phyloP scores from a whole-genome alignment of 2,113 vertebrate genomes.

The Chlorodrepanis virens region DNA sequence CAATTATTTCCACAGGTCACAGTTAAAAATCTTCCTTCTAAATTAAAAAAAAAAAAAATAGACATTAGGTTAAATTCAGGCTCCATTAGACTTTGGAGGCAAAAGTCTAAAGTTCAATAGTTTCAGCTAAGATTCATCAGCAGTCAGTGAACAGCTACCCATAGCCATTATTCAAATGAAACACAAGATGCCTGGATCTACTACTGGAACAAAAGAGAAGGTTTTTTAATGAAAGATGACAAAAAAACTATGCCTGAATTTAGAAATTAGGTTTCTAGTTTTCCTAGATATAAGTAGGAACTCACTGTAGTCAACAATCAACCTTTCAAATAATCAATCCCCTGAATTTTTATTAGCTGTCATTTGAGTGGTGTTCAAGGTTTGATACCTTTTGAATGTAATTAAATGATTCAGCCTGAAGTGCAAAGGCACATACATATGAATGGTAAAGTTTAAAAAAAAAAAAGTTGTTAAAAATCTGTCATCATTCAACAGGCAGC shows the following conservation, averaged over 20 bases:
- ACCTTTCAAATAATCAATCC: background rate
- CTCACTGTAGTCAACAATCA: background rate
- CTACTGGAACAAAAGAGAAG: background rate
- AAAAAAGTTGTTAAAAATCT: background rate
- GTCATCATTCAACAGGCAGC: background rate
- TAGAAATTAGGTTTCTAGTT: background rate
- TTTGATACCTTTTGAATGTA: background rate
- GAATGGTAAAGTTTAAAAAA: background rate
- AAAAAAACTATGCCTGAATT: background rate
- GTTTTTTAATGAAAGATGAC: background rate
- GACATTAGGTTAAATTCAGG: background rate
- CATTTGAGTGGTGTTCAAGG: background rate
- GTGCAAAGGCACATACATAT: background rate
- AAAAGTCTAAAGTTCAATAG: background rate
- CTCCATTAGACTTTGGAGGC: background rate
- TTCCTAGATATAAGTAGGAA: background rate
- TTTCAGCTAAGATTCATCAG: background rate
- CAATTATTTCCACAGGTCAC: background rate
- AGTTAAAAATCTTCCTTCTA: background rate
- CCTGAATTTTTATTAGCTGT: background rate
- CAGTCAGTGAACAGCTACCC: background rate
- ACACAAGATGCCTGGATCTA: background rate
- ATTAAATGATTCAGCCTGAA: background rate
- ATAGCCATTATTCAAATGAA: background rate
- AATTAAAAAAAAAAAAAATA: background rate